Evolutionary conservation across 2,888 invertebrate genomes (phyloP).

Genomic region (Mayetiola destructor): DNA sequence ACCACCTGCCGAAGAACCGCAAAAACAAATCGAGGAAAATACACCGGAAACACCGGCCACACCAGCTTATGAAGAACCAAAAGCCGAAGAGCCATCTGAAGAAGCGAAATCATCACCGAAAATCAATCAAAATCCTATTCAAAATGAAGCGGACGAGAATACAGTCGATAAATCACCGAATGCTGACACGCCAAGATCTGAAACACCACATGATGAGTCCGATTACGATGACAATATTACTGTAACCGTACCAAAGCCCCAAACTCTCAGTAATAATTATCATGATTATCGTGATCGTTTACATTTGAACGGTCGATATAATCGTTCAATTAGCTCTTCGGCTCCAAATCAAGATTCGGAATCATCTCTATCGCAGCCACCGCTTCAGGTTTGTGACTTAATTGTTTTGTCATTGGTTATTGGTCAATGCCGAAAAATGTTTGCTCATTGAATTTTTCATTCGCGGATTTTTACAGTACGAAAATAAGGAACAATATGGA

Average conservation of each 20-base stretch:
- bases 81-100: neutral
- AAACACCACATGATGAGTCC: slow-evolving; percentile 30
- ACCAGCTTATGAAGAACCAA: neutral
- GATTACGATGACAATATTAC: slow-evolving; percentile 47
- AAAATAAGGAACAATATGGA: neutral
- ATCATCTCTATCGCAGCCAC: slow-evolving; percentile 25
- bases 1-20: neutral
- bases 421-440: neutral
- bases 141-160: neutral
- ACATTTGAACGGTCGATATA: slow-evolving; percentile 20
- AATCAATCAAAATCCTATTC: neutral
- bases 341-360: slow-evolving; percentile 27
- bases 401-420: neutral
- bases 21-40: neutral
- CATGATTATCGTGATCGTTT: slow-evolving; percentile 20
- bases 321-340: too few species aligned
- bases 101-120: neutral
- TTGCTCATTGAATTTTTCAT: neutral
- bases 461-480: neutral
- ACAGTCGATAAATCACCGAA: slow-evolving; percentile 4
- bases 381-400: neutral
- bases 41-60: neutral
- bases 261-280: slow-evolving; percentile 22
- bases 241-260: slow-evolving; percentile 40
- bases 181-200: slow-evolving; percentile 13